phyloP scores from a whole-genome alignment of 2,888 invertebrate genomes.

The Diadromus collaris region DNA sequence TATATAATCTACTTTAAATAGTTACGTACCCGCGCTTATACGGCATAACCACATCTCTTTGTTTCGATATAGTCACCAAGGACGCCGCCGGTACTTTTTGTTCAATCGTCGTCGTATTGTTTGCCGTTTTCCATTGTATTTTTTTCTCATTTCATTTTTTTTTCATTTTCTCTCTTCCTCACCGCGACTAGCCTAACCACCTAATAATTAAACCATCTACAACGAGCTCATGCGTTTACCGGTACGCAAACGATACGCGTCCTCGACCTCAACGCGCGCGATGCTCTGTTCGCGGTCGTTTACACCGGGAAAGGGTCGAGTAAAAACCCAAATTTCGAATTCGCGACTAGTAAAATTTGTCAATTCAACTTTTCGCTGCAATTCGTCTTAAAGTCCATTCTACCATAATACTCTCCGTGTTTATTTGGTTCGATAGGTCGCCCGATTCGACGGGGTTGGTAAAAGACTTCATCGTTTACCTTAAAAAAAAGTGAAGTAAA shows the following conservation, averaged over 20 bases:
- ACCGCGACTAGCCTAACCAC: constrained; percentile 72
- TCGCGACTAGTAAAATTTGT: constrained; percentile 3
- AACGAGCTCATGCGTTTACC: constrained; percentile 56
- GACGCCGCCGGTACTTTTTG: constrained; percentile 68
- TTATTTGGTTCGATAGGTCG: constrained; percentile 33
- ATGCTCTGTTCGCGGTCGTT: constrained; percentile 26
- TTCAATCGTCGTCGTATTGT: constrained; percentile 45
- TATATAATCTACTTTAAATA: constrained; percentile 72
- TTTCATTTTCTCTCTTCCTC: constrained; percentile 58
- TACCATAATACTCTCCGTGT: not conserved
- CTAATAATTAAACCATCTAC: constrained; percentile 61
- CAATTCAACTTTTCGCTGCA: constrained; percentile 2
- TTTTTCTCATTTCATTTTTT: constrained; percentile 21
- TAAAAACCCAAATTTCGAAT: not conserved
- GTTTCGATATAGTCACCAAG: constrained; percentile 58
- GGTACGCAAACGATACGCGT: constrained; percentile 35
- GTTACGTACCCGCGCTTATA: constrained; percentile 72
- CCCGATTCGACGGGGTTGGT: constrained; percentile 31
- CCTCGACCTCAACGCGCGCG: constrained; percentile 42
- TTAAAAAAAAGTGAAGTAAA: not conserved
- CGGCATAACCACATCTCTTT: constrained; percentile 57
- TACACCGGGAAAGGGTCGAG: constrained; percentile 27
- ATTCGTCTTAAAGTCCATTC: not conserved
- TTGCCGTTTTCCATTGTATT: constrained; percentile 20
- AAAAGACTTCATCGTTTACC: constrained; percentile 9